These are phyloP conservation scores for Cyprinus carpio DNA, from an alignment of 2,113 vertebrate genomes.

Conservation along the genomic window DNA sequence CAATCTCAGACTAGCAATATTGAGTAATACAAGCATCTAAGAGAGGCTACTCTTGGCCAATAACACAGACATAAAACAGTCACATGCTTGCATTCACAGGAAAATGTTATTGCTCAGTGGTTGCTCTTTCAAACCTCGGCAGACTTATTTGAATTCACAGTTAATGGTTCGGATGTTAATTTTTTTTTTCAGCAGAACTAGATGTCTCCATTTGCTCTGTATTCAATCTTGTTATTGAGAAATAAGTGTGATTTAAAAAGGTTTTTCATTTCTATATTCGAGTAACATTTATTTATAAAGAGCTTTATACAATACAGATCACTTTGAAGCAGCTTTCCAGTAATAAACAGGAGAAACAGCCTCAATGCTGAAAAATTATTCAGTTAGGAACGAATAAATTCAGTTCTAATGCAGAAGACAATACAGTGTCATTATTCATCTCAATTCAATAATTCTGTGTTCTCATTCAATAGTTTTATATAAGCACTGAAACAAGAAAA, in stretches of 20 bases:
- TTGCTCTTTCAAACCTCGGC: not conserved
- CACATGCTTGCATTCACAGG: not conserved
- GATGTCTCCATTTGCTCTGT: not conserved
- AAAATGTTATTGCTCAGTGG: not conserved
- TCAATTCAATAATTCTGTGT: not conserved
- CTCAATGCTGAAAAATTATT: not conserved
- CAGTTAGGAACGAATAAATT: no score
- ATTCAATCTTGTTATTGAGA: not conserved
- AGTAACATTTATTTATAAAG: no score
- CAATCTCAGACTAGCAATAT: not conserved
- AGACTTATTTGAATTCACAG: not conserved
- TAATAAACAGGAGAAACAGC: not conserved
- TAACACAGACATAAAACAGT: slow-evolving; percentile 30
- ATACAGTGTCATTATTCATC: not conserved
- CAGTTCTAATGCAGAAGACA: not conserved
- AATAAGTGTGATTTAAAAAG: no score
- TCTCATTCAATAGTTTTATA: not conserved
- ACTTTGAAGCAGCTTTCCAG: not conserved
- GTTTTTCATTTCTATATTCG: no score
- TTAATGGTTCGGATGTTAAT: not conserved
- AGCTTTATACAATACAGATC: not conserved
- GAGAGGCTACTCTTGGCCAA: slow-evolving; percentile 66
- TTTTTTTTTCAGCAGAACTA: no score
- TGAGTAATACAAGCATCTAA: slow-evolving; percentile 49
- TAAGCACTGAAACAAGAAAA: not conserved